These are phyloP conservation scores for Hycleus phaleratus DNA, from an alignment of 1,140 invertebrate species.

Conservation along the genomic window DNA sequence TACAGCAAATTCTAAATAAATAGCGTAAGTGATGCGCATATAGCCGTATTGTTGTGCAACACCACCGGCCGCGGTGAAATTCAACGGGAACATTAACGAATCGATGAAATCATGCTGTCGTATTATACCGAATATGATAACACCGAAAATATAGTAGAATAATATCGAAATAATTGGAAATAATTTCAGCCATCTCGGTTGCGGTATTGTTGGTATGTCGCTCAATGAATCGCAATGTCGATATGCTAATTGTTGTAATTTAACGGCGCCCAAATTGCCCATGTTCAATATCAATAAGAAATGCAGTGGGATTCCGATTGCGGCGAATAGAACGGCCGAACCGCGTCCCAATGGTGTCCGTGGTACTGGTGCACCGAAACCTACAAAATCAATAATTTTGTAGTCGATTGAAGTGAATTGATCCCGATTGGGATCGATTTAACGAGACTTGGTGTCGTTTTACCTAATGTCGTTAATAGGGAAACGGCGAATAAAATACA, in stretches of 20 bases:
- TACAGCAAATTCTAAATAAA: constrained; percentile 61
- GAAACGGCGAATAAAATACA: constrained; percentile 53
- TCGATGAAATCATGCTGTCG: constrained; percentile 46
- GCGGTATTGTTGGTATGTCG: constrained; percentile 16
- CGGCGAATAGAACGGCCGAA: constrained; percentile 50
- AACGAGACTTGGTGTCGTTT: constrained; percentile 3
- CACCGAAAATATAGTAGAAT: constrained; percentile 52
- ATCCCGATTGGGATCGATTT: too few relatives aligned
- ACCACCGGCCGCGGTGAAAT: constrained; percentile 61
- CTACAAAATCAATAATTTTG: constrained; percentile 34
- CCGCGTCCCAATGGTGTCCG: constrained; percentile 49
- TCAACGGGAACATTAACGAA: constrained; percentile 57
- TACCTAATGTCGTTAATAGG: constrained; percentile 53
- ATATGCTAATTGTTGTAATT: constrained; percentile 43
- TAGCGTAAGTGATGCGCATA: constrained; percentile 54
- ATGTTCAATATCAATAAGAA: constrained; percentile 55
- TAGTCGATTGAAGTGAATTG: too few relatives aligned
- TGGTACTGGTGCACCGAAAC: constrained; percentile 56
- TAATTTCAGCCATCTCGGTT: constrained; percentile 41
- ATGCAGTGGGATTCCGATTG: constrained; percentile 53
- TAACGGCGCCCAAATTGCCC: constrained; percentile 49
- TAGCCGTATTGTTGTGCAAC: constrained; percentile 51
- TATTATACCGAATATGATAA: constrained; percentile 52
- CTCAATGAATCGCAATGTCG: constrained; percentile 27
- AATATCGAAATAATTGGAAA: constrained; percentile 41